Evolutionary conservation across 2,113 vertebrate species (phyloP).

Genomic region (Apteryx owenii): DNA sequence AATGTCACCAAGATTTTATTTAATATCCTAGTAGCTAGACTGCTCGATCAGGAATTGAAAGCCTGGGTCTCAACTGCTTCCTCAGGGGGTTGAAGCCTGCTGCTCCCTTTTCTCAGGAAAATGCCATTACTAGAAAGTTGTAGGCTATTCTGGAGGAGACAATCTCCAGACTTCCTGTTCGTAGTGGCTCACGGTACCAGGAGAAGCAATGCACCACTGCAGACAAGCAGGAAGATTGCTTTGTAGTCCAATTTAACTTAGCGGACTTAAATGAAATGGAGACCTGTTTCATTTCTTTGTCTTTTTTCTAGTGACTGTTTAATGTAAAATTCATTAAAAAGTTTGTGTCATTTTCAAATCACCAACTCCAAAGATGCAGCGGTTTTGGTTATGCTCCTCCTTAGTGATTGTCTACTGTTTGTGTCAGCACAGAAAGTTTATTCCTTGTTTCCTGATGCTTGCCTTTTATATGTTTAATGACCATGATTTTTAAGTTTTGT

Average conservation of each 20-base stretch:
- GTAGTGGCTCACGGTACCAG: conserved; percentile 37
- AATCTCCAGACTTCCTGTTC: conserved; percentile 67
- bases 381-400: neutral
- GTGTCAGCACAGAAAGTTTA: neutral
- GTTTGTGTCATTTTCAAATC: conserved; percentile 1
- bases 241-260: conserved; percentile 38
- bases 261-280: conserved; percentile 24
- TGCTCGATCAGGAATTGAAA: neutral
- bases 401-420: neutral
- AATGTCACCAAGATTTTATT: neutral
- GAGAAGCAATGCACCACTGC: neutral
- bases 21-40: neutral
- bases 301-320: conserved; percentile 44
- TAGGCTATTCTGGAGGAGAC: conserved; percentile 49
- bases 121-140: neutral
- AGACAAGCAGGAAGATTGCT: conserved; percentile 7
- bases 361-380: neutral
- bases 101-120: conserved; percentile 1
- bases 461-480: neutral
- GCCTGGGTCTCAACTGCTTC: neutral
- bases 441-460: neutral
- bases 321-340: conserved; percentile 56
- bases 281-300: conserved; percentile 68
- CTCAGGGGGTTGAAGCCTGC: neutral
- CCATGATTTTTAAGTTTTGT: neutral